Evolutionary conservation across 1,140 invertebrate genomes (phyloP), one percentile per base, ranked within the genome.

Genomic region (Bombus breviceps): DNA sequence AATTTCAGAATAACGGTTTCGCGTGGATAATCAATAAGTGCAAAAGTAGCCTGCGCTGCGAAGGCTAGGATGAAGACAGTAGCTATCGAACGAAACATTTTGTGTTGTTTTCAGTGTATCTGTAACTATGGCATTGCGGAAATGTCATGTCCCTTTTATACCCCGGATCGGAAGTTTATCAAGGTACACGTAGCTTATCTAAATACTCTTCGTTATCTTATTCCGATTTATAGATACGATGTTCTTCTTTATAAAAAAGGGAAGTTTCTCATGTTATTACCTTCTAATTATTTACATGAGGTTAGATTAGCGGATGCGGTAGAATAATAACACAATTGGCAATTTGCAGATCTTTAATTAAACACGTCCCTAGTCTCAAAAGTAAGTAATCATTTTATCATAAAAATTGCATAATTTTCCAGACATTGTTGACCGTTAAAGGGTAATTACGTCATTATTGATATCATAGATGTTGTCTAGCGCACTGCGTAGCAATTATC

Each of bases 321-420:
- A 28, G 12, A 28, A n/a, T 59, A 59, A 59, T 28, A 2, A 62
- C 3, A 28, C 59, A 12, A 62, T 12, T 4, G 28, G 12, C 9
- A 62, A 62, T 59, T 59, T 59, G 25, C 8, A 28, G 28, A 59
- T 10, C 3, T 28, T 59, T 59, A 59, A 59, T 59, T 59, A 59
- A 28, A 59, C 57, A 10, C 25, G 25, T 59, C 10, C 0, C 15
- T 6, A 47, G 6, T 1, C 5, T 18, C 6, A 18, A 47, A 47
- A 0, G 0, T 6, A 47, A 18, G 0, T 47, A 47, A 47, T 47
- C 5, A 18, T 6, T 18, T 0, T 47, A 0, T 1, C 18, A 18
- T 6, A 47, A 18, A 47, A 47, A 47, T 18, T 18, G 15, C 15
- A 0, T 18, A 59, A 12, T 59, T 59, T 28, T 59, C 57, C 25